Evolutionary conservation across 2,888 invertebrate genomes (phyloP).

Genomic region (Drosophila siamana): DNA sequence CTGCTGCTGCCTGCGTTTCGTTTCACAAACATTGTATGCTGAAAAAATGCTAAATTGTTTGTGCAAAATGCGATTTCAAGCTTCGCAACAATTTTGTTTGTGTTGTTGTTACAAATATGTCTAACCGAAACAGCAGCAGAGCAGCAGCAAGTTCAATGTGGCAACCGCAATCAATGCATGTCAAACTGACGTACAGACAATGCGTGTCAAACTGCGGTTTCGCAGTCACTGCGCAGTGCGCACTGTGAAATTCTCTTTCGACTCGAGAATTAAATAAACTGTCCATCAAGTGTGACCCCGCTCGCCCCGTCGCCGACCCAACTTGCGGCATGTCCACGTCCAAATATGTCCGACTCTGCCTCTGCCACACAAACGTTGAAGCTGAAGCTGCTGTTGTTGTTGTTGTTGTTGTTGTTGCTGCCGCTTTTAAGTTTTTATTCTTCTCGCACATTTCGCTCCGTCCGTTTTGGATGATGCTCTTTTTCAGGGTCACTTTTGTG

Average conservation of each 20-base stretch:
- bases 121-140: neutral
- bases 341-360: constrained; percentile 8
- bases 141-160: constrained; percentile 18
- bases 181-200: constrained; percentile 28
- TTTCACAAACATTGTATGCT: constrained; percentile 5
- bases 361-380: constrained; percentile 12
- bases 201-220: constrained; percentile 18
- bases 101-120: constrained; percentile 4
- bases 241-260: constrained; percentile 32
- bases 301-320: neutral
- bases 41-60: constrained; percentile 39
- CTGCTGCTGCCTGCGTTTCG: constrained; percentile 29
- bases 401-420: neutral
- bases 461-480: constrained; percentile 40
- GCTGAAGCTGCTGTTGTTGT: neutral
- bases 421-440: neutral
- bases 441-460: constrained; percentile 40
- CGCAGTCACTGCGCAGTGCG: neutral
- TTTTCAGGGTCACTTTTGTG: constrained; percentile 73
- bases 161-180: constrained; percentile 15
- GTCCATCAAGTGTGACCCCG: constrained; percentile 54
- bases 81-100: too few species aligned
- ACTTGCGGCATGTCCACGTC: constrained; percentile 26
- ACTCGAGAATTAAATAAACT: constrained; percentile 68
- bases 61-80: constrained; percentile 42